phyloP scores from a whole-genome alignment of 2,113 vertebrate species.

The Entosphenus tridentatus region DNA sequence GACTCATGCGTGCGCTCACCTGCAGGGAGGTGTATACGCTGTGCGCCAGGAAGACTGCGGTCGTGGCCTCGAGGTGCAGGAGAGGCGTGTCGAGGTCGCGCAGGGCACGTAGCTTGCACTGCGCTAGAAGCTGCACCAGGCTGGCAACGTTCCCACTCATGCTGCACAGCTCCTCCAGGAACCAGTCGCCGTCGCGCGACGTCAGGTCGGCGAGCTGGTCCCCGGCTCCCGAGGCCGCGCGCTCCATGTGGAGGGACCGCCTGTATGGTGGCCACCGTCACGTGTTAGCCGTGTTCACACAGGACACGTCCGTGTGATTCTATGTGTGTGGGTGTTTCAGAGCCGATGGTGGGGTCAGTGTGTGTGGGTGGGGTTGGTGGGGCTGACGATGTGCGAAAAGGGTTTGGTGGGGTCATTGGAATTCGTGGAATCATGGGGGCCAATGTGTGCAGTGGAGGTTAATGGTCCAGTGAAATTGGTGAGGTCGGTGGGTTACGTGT shows the following conservation, averaged over 20 bases:
- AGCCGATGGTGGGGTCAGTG: too few relatives aligned
- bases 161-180: constrained; percentile 83
- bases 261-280: constrained; percentile 16
- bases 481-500: too few relatives aligned
- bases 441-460: too few relatives aligned
- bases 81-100: constrained; percentile 72
- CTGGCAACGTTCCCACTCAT: constrained; percentile 79
- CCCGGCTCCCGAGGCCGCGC: constrained; percentile 62
- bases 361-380: too few relatives aligned
- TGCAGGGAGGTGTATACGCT: constrained; percentile 81
- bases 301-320: too few relatives aligned
- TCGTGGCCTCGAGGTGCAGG: constrained; percentile 37
- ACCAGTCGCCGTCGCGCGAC: constrained; percentile 84
- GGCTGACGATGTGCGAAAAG: too few relatives aligned
- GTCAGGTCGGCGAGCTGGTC: constrained; percentile 78
- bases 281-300: too few relatives aligned
- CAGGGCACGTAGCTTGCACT: constrained; percentile 45
- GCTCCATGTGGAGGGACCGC: constrained; percentile 89
- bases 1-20: constrained; percentile 19
- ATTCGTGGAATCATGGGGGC: too few relatives aligned
- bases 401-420: too few relatives aligned
- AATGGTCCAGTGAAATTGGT: too few relatives aligned
- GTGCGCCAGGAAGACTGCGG: constrained; percentile 63
- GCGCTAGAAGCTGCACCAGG: constrained; percentile 57
- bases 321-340: too few relatives aligned